phyloP scores from a whole-genome alignment of 2,888 invertebrate species.

The Alsophila aescularia region DNA sequence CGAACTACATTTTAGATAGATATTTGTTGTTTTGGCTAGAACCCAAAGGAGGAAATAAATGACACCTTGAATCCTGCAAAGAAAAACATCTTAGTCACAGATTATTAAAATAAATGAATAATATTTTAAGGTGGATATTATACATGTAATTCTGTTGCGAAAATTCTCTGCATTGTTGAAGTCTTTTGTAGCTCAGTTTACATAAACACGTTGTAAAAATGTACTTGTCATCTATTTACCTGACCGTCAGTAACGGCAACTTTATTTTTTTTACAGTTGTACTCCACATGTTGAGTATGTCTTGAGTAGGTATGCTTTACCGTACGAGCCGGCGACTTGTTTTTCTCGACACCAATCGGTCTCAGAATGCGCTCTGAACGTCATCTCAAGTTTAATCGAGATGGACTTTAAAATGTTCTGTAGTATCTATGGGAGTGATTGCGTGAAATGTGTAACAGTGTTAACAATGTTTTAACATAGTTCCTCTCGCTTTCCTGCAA shows the following conservation, averaged over 20 bases:
- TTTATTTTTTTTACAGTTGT: slow-evolving; percentile 29
- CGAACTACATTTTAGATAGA: no score
- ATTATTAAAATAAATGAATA: no score
- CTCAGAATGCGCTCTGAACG: slow-evolving; percentile 6
- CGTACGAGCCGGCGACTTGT: slow-evolving; percentile 28
- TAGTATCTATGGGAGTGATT: slow-evolving; percentile 27
- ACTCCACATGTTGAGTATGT: slow-evolving; percentile 20
- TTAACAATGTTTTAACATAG: no score
- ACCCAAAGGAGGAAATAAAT: neutral
- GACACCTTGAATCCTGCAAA: neutral
- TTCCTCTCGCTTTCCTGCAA: no score
- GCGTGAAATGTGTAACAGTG: no score
- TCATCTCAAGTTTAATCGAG: neutral
- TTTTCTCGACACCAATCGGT: slow-evolving; percentile 38
- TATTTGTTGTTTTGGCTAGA: neutral
- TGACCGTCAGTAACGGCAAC: slow-evolving; percentile 26
- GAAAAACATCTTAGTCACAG: neutral
- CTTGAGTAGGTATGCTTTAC: slow-evolving; percentile 30
- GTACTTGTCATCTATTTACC: slow-evolving; percentile 22
- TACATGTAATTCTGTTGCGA: neutral
- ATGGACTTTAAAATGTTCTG: slow-evolving; percentile 43
- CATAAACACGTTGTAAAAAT: slow-evolving; percentile 17
- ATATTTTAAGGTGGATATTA: no score
- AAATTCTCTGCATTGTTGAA: neutral
- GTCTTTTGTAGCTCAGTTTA: slow-evolving; percentile 7